A percentile compares a stretch with the other conserved stretches of the same genome.
Conservation (phyloP, 2,797 vertebrate species). For the Erethizon dorsatum region DNA sequence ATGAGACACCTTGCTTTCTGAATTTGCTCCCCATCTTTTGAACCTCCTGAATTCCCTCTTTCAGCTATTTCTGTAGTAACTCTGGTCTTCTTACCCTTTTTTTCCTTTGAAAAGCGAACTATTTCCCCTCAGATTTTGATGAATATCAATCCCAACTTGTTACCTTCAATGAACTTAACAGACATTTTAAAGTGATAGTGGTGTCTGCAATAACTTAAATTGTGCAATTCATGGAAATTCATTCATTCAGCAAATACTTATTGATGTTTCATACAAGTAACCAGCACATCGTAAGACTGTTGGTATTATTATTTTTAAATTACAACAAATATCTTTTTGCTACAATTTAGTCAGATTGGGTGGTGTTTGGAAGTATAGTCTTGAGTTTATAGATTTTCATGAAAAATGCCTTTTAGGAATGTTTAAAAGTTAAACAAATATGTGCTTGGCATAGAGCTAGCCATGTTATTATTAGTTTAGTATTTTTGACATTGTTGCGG, state of each 20-base stretch:
- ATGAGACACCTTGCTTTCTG: slow-evolving; percentile 19
- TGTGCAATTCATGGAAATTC: slow-evolving; percentile 33
- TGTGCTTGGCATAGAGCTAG: slow-evolving; percentile 21
- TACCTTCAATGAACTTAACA: slow-evolving; percentile 55
- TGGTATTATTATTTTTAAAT: slow-evolving; percentile 63
- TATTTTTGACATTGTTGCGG: not conserved
- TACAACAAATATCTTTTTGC: slow-evolving; percentile 29
- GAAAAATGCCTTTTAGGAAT: slow-evolving; percentile 60
- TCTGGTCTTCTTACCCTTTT: slow-evolving; percentile 27
- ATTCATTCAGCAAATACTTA: slow-evolving; percentile 49
- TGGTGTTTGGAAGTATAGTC: slow-evolving; percentile 12
- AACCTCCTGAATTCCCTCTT: slow-evolving; percentile 10
- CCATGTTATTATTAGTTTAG: not conserved
- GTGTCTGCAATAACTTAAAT: slow-evolving; percentile 31
- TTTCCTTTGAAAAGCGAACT: slow-evolving; percentile 52
- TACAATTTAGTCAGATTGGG: slow-evolving; percentile 50
- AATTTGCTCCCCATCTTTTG: slow-evolving; percentile 13
- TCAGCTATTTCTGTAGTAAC: slow-evolving; percentile 21
- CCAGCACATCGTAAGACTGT: slow-evolving; percentile 16
- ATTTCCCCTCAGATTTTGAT: slow-evolving; percentile 35
- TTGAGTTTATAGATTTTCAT: slow-evolving; percentile 60
- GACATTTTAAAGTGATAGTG: slow-evolving; percentile 48
- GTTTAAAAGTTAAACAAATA: slow-evolving; percentile 64
- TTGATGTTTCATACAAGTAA: slow-evolving; percentile 58
- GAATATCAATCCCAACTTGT: slow-evolving; percentile 22